Percentiles rank a stretch among this genome's conserved stretches.
phyloP scores from a whole-genome alignment of 1,140 invertebrate species.

The Drosophila nigrodunni region DNA sequence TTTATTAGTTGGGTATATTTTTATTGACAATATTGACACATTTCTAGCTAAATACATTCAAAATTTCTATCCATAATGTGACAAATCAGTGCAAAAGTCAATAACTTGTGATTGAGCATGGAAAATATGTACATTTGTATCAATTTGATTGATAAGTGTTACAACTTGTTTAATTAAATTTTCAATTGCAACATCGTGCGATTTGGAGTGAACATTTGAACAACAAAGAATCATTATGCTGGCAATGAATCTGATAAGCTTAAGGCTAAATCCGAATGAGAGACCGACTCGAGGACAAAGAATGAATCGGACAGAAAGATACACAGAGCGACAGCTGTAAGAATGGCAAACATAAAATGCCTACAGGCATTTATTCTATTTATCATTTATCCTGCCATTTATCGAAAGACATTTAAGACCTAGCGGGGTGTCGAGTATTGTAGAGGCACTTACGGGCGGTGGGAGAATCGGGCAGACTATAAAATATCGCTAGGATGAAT shows the following conservation, averaged over 20 bases:
- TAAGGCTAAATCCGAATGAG: slow-evolving; percentile 73
- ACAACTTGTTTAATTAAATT: slow-evolving; percentile 63
- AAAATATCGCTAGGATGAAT: slow-evolving; percentile 67
- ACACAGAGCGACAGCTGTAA: slow-evolving; percentile 36
- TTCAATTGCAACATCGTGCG: slow-evolving; percentile 39
- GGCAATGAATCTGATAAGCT: slow-evolving; percentile 78
- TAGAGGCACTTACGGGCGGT: neutral
- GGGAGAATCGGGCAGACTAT: slow-evolving; percentile 4
- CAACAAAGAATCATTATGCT: slow-evolving; percentile 64
- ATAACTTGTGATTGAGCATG: neutral
- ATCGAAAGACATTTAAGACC: slow-evolving; percentile 72
- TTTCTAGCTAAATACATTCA: too few species aligned
- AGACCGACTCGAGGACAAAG: slow-evolving; percentile 12
- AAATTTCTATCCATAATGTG: too few species aligned
- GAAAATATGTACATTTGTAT: neutral
- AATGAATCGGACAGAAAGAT: slow-evolving; percentile 3
- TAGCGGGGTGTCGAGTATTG: neutral
- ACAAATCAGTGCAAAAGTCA: neutral
- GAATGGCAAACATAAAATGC: slow-evolving; percentile 61
- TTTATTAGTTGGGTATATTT: too few species aligned
- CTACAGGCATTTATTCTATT: slow-evolving; percentile 76
- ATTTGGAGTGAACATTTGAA: slow-evolving; percentile 26
- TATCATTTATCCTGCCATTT: slow-evolving; percentile 72
- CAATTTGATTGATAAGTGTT: neutral
- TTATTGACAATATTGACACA: too few species aligned